Evolutionary conservation across 2,888 invertebrate species (phyloP).

Genomic region (Scaeva pyrastri): DNA sequence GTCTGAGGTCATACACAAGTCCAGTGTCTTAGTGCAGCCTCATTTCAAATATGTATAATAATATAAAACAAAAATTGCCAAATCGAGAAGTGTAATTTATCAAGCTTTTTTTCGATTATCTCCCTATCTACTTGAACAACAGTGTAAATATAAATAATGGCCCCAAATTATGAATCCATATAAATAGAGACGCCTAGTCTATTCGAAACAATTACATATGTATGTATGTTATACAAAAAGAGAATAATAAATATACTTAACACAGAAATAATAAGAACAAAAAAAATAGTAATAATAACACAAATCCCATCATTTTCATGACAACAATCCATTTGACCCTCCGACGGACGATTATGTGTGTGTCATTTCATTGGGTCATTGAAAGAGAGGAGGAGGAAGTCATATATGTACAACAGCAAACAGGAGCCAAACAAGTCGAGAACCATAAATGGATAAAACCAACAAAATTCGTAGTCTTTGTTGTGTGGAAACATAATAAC

Average conservation of each 20-base stretch:
- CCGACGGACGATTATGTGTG: conserved; percentile 21
- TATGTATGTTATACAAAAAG: neutral
- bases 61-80: no score
- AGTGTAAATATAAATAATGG: conserved; percentile 15
- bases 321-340: conserved; percentile 53
- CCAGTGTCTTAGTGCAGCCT: no score
- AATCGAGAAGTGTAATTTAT: conserved; percentile 5
- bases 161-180: neutral
- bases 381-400: neutral
- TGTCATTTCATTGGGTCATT: conserved; percentile 44
- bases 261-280: neutral
- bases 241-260: neutral
- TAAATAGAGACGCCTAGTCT: conserved; percentile 24
- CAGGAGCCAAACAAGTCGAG: conserved; percentile 17
- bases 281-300: no score
- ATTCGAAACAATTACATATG: conserved; percentile 33
- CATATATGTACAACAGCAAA: conserved; percentile 37
- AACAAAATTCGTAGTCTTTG: conserved; percentile 25
- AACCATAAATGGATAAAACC: conserved; percentile 52
- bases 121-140: neutral
- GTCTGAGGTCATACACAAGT: no score
- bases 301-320: conserved; percentile 58
- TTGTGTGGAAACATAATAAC: conserved; percentile 47
- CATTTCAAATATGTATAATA: no score
- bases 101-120: conserved; percentile 12